Evolutionary conservation across 2,888 invertebrate genomes (phyloP).

Genomic region (Chrysodeixis includens): DNA sequence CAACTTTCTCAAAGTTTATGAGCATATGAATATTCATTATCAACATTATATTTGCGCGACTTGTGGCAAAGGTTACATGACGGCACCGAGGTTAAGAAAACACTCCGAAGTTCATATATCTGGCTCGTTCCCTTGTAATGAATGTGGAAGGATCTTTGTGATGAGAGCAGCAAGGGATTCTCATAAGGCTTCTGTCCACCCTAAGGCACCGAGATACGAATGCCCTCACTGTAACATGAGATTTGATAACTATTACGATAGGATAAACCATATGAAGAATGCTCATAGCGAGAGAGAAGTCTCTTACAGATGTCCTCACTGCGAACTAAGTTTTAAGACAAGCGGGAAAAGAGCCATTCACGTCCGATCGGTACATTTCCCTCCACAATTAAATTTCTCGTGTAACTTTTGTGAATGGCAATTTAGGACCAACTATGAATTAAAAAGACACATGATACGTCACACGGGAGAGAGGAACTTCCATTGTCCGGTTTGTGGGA

Average conservation of each 20-base stretch:
- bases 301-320: slow-evolving; percentile 76
- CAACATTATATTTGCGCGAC: slow-evolving; percentile 84
- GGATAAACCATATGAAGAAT: slow-evolving; percentile 81
- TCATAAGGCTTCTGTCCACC: slow-evolving; percentile 78
- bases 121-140: slow-evolving; percentile 80
- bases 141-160: slow-evolving; percentile 76
- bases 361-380: slow-evolving; percentile 76
- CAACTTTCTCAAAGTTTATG: slow-evolving; percentile 82
- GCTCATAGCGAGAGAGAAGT: slow-evolving; percentile 79
- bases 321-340: slow-evolving; percentile 79
- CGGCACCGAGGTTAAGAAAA: slow-evolving; percentile 79
- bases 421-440: slow-evolving; percentile 79
- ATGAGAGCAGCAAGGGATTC: slow-evolving; percentile 81
- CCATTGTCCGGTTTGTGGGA: slow-evolving; percentile 76
- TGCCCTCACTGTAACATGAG: slow-evolving; percentile 82
- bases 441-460: slow-evolving; percentile 80
- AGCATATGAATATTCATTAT: slow-evolving; percentile 84
- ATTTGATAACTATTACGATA: slow-evolving; percentile 79
- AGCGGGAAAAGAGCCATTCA: slow-evolving; percentile 80
- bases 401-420: slow-evolving; percentile 80
- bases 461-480: slow-evolving; percentile 79
- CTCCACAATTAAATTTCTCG: slow-evolving; percentile 70
- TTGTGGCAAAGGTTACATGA: slow-evolving; percentile 85
- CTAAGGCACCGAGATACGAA: slow-evolving; percentile 79
- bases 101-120: slow-evolving; percentile 82